Base-by-base conservation (phyloP, 2,888 invertebrate species). In the Pinctada fucata region DNA sequence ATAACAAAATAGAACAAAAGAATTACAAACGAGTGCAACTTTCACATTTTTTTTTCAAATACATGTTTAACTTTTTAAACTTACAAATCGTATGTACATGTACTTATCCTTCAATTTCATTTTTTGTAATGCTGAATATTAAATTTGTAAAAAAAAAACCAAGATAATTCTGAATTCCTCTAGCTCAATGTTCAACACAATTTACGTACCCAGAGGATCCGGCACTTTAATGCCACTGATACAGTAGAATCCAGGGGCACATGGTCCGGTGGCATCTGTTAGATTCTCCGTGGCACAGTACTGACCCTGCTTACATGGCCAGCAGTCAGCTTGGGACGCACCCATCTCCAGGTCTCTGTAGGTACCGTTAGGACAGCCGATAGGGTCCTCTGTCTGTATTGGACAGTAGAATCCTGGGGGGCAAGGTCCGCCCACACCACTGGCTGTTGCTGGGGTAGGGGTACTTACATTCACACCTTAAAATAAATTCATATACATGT, bases 381-480 rank as follows among this genome's bases (percentile, higher is more conserved):
- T 79, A 0, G 92, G 92, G 78, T 90, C 90, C 69, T 89, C 88
- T 1, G 92, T 92, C 80, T 88, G 86, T 48, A 75, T 47, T 3
- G 88, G 88, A 76, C 92, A 92, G 86, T 90, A 92, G 80, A 84
- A 87, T 0, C 92, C 92, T 3, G 86, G 73, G 1, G 92, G 91
- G 77, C 92, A 92, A 0, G 91, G 91, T 0, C 91, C 91, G 5
- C 91, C 91, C 3, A 88, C 73, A 45, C 90, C 91, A 51, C 86
- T 90, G 4, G 89, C 86, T 2, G 89, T 89, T 8, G 78, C 87
- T 5, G 82, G 58, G n/a, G 90, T 90, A 6, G 91, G 91, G 1
- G 87, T 86, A 70, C 88, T 88, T 1, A 86, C 83, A 76, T 88
- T 91, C 5, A 89, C 89, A 80, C 91, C 91, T 90, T 75, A 13